Base-by-base conservation (phyloP, 1,140 invertebrate species). In the Macrosteles quadrilineatus region DNA sequence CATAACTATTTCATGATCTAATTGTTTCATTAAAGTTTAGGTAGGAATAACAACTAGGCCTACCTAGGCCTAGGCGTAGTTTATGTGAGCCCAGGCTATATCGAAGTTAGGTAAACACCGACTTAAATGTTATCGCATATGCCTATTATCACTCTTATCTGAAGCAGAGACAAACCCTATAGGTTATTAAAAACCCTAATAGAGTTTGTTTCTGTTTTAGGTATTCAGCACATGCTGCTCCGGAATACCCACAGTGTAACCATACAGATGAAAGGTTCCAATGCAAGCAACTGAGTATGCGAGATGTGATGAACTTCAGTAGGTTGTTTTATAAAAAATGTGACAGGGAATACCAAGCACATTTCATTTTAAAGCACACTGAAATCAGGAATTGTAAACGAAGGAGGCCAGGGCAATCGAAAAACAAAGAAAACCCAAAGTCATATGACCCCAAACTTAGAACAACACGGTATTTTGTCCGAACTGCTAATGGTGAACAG, bases 301-400 rank as follows among this genome's bases (percentile, higher is more conserved):
- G 65, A 45, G 65, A 67, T 45, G 23, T 67, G 32, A 67, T 45
- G 45, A 67, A 23, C 25, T 67, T 67, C 45, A 32, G 45, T 45
- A 21, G 21, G 14, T 23, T 14, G 17, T 31, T 64, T 43, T 64
- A 64, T 31, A 36, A 64, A 64, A 64, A 64, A 17, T n/a, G 11
- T 19, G 62, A 64, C 21, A 64, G 40, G 31, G 14, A 64, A 23
- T 64, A 64, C 31, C 62, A 64, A 36, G 17, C 43, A 21, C 17
- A 67, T 47, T 40, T 47, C 25, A 47, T 67, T 67, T 67, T 67
- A 27, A 67, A 29, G n/a, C 45, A 43, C 45, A 27, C 23, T 47
- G 40, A 67, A 47, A 67, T 27, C 25, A 19, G 29, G 17, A 67
- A 67, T 29, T 17, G 43, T n/a, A 67, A 47, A 29, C 43, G 65